Conservation (phyloP, 2,888 invertebrate genomes). For the Baronia brevicornis region DNA sequence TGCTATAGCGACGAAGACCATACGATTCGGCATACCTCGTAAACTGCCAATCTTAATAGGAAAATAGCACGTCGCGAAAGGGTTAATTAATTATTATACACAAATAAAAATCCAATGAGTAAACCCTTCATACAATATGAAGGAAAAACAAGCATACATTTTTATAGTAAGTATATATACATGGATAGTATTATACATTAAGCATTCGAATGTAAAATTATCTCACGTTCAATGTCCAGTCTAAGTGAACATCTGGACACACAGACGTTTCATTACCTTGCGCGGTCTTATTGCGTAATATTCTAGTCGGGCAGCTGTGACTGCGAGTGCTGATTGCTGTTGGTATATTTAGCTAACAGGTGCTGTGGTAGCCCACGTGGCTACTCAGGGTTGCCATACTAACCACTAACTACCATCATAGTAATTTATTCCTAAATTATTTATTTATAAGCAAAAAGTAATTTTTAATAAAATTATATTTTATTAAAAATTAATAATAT, state of each 20-base stretch:
- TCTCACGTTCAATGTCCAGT: constrained; percentile 52
- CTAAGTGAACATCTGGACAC: constrained; percentile 51
- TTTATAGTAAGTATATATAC: no score
- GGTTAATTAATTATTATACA: no score
- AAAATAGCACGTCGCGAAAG: no score
- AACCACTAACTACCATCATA: constrained; percentile 5
- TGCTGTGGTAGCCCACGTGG: constrained; percentile 51
- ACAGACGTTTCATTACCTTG: constrained; percentile 48
- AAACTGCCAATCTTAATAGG: no score
- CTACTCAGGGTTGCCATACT: constrained; percentile 37
- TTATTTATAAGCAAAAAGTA: not conserved
- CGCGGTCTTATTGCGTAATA: constrained; percentile 67
- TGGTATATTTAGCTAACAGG: constrained; percentile 66
- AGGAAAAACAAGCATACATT: no score
- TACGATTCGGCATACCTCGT: no score
- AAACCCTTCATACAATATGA: no score
- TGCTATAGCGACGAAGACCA: no score
- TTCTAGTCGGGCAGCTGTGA: constrained; percentile 61
- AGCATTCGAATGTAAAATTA: constrained; percentile 35
- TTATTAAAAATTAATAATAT: no score
- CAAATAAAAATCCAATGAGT: no score
- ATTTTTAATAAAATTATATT: no score
- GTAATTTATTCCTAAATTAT: not conserved
- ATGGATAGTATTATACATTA: no score
- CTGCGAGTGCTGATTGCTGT: constrained; percentile 63